Percentiles rank a stretch among this genome's conserved stretches.
Conservation (phyloP, 2,888 invertebrate genomes). For the Apodemia hepburni region DNA sequence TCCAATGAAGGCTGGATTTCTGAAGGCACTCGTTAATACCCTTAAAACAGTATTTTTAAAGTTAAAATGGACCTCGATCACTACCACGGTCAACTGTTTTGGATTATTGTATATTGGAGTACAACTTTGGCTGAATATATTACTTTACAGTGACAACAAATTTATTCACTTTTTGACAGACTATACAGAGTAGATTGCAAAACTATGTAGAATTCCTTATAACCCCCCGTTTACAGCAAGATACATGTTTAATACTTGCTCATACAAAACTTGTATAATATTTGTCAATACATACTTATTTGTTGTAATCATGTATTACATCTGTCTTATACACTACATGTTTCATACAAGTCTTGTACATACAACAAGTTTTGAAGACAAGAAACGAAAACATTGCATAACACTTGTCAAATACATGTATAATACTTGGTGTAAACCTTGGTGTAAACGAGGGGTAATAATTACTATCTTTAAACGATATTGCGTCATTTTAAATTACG, state of each 20-base stretch:
- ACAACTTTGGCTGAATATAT: slow-evolving; percentile 57
- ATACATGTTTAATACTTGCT: too few species aligned
- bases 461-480: neutral
- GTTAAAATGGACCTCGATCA: slow-evolving; percentile 40
- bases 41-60: slow-evolving; percentile 51
- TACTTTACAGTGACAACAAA: slow-evolving; percentile 25
- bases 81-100: slow-evolving; percentile 37
- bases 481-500: neutral
- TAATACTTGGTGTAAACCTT: too few species aligned
- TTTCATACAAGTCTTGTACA: too few species aligned
- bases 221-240: too few species aligned
- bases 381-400: too few species aligned
- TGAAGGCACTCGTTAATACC: slow-evolving; percentile 77
- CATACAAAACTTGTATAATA: too few species aligned
- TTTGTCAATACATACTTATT: too few species aligned
- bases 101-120: slow-evolving; percentile 50
- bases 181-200: neutral
- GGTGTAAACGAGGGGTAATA: too few species aligned
- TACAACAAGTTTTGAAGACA: too few species aligned
- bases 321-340: too few species aligned
- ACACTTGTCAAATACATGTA: too few species aligned
- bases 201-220: neutral
- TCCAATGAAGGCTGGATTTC: slow-evolving; percentile 73
- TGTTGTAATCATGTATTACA: too few species aligned
- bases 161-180: slow-evolving; percentile 8